Conservation (phyloP, 2,888 invertebrate species). For the Oxycera nigricornis region DNA sequence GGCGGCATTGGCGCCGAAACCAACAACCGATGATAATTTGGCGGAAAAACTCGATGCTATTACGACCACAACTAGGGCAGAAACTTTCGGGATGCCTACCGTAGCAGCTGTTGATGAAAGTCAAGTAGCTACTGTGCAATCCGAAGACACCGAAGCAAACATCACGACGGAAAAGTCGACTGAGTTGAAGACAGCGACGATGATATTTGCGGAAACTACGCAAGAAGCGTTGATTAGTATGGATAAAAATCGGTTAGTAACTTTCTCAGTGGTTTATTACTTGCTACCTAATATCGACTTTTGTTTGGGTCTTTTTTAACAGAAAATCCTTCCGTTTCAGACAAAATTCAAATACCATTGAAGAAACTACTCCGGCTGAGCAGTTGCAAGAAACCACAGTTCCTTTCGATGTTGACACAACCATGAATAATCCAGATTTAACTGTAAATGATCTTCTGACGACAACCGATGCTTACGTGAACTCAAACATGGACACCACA, state of each 20-base stretch:
- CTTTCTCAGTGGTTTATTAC: too few species aligned
- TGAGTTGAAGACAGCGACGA: background rate
- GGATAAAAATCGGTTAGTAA: slow-evolving; percentile 12
- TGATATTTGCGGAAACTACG: background rate
- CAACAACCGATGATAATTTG: background rate
- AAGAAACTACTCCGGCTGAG: background rate
- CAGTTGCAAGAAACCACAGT: slow-evolving; percentile 8
- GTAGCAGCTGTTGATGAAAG: background rate
- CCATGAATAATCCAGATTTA: background rate
- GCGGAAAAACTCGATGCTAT: background rate
- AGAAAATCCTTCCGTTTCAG: background rate
- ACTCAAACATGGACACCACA: background rate
- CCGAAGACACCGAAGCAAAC: background rate
- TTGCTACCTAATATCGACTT: too few species aligned
- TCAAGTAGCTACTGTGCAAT: background rate
- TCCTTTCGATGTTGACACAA: background rate
- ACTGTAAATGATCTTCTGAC: background rate
- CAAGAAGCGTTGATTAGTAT: background rate
- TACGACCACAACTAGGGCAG: background rate
- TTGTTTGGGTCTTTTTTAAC: background rate
- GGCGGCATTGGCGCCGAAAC: background rate
- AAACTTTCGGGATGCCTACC: background rate
- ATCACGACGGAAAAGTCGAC: background rate
- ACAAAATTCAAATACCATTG: background rate
- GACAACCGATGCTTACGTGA: background rate